These are phyloP conservation scores for Lucilia sericata DNA, from an alignment of 1,140 invertebrate species.

Conservation along the genomic window DNA sequence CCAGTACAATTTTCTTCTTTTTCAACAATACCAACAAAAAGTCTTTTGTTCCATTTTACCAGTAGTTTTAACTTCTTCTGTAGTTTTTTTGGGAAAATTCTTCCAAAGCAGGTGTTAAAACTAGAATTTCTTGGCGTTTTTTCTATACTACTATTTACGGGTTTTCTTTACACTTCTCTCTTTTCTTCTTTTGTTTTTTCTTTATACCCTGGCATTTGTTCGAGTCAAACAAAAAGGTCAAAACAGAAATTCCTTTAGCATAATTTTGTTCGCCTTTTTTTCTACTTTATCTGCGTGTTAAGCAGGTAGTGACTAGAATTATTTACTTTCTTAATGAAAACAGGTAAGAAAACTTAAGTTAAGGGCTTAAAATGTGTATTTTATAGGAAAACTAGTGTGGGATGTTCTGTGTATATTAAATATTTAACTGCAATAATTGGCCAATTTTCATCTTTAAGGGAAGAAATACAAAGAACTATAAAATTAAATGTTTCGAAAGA, in stretches of 20 bases:
- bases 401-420: constrained; percentile 4
- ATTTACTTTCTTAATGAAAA: constrained; percentile 37
- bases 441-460: constrained; percentile 26
- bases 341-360: not conserved
- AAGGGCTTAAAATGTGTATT: not conserved
- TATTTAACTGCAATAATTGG: constrained; percentile 41
- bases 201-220: not conserved
- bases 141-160: not conserved
- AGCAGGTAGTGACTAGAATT: constrained; percentile 32
- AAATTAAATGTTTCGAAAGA: not conserved
- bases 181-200: constrained; percentile 20
- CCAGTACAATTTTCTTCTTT: not conserved
- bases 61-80: constrained; percentile 17
- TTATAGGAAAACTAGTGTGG: not conserved
- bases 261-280: not conserved
- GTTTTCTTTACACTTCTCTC: not conserved
- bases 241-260: constrained; percentile 15
- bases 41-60: not conserved
- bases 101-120: constrained; percentile 30
- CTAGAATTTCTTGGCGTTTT: constrained; percentile 13
- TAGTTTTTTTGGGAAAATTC: constrained; percentile 24
- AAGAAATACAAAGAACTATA: not conserved
- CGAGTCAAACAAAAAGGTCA: not conserved
- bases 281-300: not conserved
- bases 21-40: not conserved